These are phyloP conservation scores for Ormyrus nitidulus DNA, from an alignment of 2,888 invertebrate genomes.

Conservation along the genomic window DNA sequence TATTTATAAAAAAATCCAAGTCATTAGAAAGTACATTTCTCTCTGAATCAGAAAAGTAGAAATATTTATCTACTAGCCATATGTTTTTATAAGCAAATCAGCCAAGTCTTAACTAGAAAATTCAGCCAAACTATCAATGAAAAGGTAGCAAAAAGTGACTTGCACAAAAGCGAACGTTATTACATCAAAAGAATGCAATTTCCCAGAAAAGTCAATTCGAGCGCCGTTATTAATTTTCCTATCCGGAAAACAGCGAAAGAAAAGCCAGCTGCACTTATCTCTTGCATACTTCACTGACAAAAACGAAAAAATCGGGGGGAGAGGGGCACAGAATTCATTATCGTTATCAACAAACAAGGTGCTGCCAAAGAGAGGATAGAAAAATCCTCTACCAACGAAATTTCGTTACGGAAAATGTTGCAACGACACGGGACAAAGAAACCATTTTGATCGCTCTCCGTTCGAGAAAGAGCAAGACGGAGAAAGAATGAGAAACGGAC, in stretches of 20 bases:
- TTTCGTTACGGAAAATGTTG: slow-evolving; percentile 36
- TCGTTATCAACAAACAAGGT: slow-evolving; percentile 12
- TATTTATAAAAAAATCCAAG: too few relatives aligned
- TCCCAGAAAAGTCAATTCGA: slow-evolving; percentile 4
- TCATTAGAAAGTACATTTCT: too few relatives aligned
- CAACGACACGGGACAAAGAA: slow-evolving; percentile 46
- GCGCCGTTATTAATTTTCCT: slow-evolving; percentile 18
- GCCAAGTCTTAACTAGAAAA: not conserved
- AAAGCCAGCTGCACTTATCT: slow-evolving; percentile 5
- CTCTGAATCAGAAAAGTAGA: not conserved
- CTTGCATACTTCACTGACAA: not conserved
- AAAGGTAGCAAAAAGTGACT: slow-evolving; percentile 40
- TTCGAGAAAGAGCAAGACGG: slow-evolving; percentile 1
- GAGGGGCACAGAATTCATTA: not conserved
- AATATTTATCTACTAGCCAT: slow-evolving; percentile 3
- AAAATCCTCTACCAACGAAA: slow-evolving; percentile 14
- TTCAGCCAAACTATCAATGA: slow-evolving; percentile 11
- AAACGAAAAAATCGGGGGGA: not conserved
- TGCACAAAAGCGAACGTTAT: slow-evolving; percentile 30
- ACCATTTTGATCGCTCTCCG: slow-evolving; percentile 45
- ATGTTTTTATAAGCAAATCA: slow-evolving; percentile 30
- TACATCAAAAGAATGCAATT: slow-evolving; percentile 18
- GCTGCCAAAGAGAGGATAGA: not conserved
- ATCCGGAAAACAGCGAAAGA: not conserved
- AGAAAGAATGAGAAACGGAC: slow-evolving; percentile 19